A percentile compares a stretch with the other conserved stretches of the same genome.
Conservation (phyloP, 2,888 invertebrate genomes). For the Ophion obscuratus region DNA sequence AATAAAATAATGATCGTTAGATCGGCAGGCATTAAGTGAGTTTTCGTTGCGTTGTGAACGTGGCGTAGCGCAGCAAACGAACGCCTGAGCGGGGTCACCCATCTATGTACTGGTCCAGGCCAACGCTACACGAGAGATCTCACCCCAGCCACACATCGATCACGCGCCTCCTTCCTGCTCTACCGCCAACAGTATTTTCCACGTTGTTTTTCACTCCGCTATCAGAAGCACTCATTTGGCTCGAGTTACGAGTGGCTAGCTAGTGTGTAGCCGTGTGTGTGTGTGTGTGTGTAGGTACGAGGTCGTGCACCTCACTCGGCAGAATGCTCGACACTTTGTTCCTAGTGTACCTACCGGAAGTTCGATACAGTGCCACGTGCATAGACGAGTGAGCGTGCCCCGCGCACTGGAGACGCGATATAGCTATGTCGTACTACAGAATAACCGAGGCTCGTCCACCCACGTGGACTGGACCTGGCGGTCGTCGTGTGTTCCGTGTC, state of each 20-base stretch:
- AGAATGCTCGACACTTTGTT: background rate
- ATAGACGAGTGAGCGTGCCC: background rate
- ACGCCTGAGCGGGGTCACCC: background rate
- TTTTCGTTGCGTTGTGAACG: too few species aligned
- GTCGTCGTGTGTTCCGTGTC: background rate
- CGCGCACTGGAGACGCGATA: background rate
- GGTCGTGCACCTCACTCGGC: background rate
- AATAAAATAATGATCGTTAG: too few species aligned
- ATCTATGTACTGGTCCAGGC: background rate
- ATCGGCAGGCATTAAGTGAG: too few species aligned
- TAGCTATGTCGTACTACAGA: background rate
- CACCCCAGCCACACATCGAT: too few species aligned
- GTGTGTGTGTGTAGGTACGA: background rate
- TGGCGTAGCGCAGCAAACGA: too few species aligned
- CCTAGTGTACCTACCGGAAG: background rate
- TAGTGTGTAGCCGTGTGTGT: background rate
- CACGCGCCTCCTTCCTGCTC: too few species aligned
- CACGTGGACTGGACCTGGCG: background rate
- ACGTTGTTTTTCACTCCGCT: background rate
- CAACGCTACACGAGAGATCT: too few species aligned
- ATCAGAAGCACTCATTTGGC: background rate
- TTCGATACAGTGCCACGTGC: background rate
- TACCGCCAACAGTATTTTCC: background rate
- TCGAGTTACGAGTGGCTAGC: background rate
- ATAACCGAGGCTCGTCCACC: conserved; percentile 9